Evolutionary conservation across 1,140 invertebrate species (phyloP).

Genomic region (Penaeus indicus): DNA sequence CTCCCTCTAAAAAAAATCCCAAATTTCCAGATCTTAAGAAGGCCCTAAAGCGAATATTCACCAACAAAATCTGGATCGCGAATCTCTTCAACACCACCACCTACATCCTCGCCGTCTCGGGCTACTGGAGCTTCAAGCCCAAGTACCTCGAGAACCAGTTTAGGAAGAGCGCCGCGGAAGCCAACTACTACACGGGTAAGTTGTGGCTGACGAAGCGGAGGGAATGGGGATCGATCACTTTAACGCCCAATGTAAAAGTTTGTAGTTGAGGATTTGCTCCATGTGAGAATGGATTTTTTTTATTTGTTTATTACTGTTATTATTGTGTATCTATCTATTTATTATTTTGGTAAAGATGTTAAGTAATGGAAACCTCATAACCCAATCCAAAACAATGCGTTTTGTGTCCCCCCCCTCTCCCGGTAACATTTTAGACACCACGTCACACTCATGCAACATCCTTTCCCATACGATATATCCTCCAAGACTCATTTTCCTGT

Average conservation of each 20-base stretch:
- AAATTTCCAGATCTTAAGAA: neutral
- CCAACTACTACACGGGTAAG: constrained; percentile 63
- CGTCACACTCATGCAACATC: neutral
- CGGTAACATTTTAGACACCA: neutral
- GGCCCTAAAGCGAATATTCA: constrained; percentile 38
- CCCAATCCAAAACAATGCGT: neutral
- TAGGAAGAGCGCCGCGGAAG: constrained; percentile 68
- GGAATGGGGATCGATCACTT: no score
- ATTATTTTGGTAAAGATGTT: neutral
- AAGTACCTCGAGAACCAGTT: constrained; percentile 69
- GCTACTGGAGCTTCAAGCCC: constrained; percentile 68
- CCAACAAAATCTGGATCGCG: constrained; percentile 67
- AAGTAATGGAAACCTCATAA: neutral
- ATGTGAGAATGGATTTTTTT: no score
- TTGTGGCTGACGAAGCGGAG: no score
- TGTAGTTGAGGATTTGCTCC: no score
- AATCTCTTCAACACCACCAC: constrained; percentile 66
- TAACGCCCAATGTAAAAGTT: no score
- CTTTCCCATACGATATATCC: neutral
- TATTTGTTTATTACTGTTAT: no score
- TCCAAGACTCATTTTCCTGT: neutral
- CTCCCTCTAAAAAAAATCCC: no score
- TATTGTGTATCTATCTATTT: no score
- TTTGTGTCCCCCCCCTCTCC: no score
- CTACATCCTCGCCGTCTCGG: constrained; percentile 67